A percentile compares a stretch with the other conserved stretches of the same genome.
These are phyloP conservation scores for Hippocampus mohnikei DNA, from an alignment of 2,113 vertebrate genomes.

Conservation along the genomic window DNA sequence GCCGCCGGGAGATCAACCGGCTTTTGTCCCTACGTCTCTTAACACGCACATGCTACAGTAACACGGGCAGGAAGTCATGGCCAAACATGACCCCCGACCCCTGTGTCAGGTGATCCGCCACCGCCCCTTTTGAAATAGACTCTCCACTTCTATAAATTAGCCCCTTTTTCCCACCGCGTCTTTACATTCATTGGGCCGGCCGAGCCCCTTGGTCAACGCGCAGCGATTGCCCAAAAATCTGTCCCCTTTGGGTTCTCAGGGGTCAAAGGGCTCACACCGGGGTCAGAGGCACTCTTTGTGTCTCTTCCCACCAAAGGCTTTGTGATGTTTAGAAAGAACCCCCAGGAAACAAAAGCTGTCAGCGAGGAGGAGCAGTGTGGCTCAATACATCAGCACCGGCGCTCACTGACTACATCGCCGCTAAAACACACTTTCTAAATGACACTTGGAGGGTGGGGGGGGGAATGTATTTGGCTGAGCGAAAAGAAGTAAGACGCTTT, in stretches of 20 bases:
- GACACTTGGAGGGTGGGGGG: conserved; percentile 55
- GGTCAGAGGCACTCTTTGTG: conserved; percentile 82
- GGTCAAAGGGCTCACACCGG: conserved; percentile 92
- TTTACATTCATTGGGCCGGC: conserved; percentile 71
- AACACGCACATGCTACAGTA: conserved; percentile 99
- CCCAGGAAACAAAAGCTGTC: conserved; percentile 84
- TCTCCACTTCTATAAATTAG: conserved; percentile 88
- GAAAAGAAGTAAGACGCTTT: background rate
- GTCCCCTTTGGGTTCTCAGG: conserved; percentile 85
- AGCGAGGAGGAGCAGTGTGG: conserved; percentile 86
- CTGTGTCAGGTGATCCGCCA: conserved; percentile 89
- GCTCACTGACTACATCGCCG: conserved; percentile 70
- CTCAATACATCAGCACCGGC: conserved; percentile 91
- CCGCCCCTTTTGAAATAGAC: conserved; percentile 91
- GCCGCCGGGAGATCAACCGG: conserved; percentile 77
- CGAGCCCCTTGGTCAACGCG: conserved; percentile 73
- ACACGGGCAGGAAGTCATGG: conserved; percentile 84
- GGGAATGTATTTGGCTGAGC: background rate
- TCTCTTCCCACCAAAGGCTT: conserved; percentile 91
- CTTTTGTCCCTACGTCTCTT: conserved; percentile 79
- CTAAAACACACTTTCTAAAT: conserved; percentile 77
- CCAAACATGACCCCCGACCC: conserved; percentile 90
- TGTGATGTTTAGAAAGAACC: conserved; percentile 90
- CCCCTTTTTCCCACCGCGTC: conserved; percentile 90
- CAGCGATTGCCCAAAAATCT: conserved; percentile 76